Evolutionary conservation across 2,888 invertebrate species (phyloP).

Genomic region (Monoplex corrugatus): DNA sequence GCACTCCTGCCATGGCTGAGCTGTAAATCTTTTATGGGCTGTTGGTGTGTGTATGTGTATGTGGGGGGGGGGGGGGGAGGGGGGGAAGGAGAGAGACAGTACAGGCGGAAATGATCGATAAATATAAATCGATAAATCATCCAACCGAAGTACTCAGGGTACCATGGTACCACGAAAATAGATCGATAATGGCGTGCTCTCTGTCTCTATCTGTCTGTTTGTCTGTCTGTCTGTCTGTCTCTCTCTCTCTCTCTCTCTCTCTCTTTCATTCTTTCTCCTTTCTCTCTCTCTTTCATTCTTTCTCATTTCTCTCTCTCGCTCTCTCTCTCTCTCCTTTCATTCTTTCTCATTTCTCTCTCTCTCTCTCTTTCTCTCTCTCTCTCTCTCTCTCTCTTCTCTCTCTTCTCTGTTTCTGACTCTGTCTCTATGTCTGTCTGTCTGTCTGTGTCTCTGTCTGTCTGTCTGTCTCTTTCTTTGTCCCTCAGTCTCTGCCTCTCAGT

Average conservation of each 20-base stretch:
- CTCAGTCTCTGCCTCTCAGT: not conserved
- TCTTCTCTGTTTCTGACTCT: no score
- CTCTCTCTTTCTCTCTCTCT: no score
- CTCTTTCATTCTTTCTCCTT: no score
- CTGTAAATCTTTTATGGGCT: not conserved
- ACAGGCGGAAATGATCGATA: conserved; percentile 7
- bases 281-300: no score
- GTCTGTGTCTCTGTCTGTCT: conserved; percentile 19
- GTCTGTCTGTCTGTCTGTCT: not conserved
- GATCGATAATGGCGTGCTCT: no score
- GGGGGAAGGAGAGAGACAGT: not conserved
- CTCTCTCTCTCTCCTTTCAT: no score
- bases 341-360: no score
- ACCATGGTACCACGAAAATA: no score
- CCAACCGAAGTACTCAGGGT: not conserved
- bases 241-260: no score
- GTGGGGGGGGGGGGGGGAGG: not conserved
- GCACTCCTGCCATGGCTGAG: no score
- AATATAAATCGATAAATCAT: not conserved
- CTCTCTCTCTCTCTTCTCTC: no score
- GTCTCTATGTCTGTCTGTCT: not conserved
- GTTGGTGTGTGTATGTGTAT: not conserved
- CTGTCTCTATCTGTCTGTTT: not conserved
- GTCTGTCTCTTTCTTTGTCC: conserved; percentile 4
- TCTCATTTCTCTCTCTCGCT: no score